phyloP scores from a whole-genome alignment of 2,113 vertebrate genomes.

The Oxyura jamaicensis region DNA sequence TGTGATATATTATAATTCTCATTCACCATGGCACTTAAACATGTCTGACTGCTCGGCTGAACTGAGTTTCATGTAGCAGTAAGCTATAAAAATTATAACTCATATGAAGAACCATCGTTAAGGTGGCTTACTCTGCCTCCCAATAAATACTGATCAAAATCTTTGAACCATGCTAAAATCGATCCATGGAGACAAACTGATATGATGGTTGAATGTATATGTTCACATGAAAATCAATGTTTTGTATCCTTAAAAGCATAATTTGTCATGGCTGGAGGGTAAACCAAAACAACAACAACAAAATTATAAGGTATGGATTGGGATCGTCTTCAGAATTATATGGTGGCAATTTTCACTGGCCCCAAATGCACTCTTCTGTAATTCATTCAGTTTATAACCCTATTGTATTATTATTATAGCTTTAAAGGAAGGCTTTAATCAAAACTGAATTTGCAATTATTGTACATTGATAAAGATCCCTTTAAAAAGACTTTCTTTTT shows the following conservation, averaged over 20 bases:
- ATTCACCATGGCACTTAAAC: background rate
- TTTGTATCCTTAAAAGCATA: background rate
- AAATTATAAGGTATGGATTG: background rate
- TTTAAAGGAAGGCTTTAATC: background rate
- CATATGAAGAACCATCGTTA: background rate
- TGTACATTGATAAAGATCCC: background rate
- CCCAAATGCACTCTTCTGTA: background rate
- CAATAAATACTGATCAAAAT: constrained; percentile 13
- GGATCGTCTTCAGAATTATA: background rate
- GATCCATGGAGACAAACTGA: background rate
- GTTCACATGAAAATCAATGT: background rate
- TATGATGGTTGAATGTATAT: background rate
- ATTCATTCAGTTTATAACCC: background rate
- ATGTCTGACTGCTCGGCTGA: background rate
- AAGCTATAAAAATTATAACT: constrained; percentile 21
- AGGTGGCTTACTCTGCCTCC: background rate
- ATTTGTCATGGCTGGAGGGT: background rate
- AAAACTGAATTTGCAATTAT: background rate
- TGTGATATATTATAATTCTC: background rate
- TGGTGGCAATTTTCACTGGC: background rate
- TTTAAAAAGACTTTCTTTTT: background rate
- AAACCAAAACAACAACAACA: background rate
- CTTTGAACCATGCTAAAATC: background rate
- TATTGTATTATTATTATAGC: background rate
- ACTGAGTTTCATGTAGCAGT: background rate